A percentile compares a stretch with the other conserved stretches of the same genome.
These are phyloP conservation scores for Ornithoptera alexandrae DNA, from an alignment of 2,888 invertebrate species.

Conservation along the genomic window DNA sequence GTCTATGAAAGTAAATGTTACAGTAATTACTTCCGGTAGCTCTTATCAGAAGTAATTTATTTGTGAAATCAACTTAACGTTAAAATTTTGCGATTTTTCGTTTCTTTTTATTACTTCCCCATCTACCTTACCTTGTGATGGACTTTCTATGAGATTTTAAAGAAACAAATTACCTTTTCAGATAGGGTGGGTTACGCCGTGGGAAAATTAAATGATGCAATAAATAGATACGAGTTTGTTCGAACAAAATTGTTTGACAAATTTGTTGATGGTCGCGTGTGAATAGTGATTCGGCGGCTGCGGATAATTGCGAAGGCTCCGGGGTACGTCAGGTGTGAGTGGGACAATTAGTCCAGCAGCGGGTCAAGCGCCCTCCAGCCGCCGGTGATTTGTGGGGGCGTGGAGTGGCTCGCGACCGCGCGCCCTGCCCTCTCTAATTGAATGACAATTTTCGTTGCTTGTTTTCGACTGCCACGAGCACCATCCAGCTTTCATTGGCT, in stretches of 20 bases:
- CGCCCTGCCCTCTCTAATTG: slow-evolving; percentile 42
- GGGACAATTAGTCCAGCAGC: slow-evolving; percentile 41
- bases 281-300: neutral
- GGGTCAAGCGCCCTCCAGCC: slow-evolving; percentile 49
- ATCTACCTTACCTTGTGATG: too few relatives aligned
- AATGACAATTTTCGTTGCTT: slow-evolving; percentile 33
- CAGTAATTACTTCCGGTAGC: too few relatives aligned
- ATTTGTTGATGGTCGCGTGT: slow-evolving; percentile 9
- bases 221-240: too few relatives aligned
- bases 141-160: too few relatives aligned
- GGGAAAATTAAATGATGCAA: too few relatives aligned
- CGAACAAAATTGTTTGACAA: neutral
- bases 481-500: neutral
- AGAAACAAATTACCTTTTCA: too few relatives aligned
- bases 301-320: neutral
- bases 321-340: slow-evolving; percentile 5
- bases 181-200: too few relatives aligned
- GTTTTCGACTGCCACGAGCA: slow-evolving; percentile 16
- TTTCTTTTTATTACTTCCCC: too few relatives aligned
- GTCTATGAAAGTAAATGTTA: too few relatives aligned
- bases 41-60: too few relatives aligned
- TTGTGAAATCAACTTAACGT: too few relatives aligned
- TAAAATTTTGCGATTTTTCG: too few relatives aligned
- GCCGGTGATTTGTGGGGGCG: slow-evolving; percentile 47
- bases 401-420: slow-evolving; percentile 28